These are phyloP conservation scores for Rhynchopsitta pachyrhyncha DNA, from an alignment of 2,113 vertebrate genomes.

Conservation along the genomic window DNA sequence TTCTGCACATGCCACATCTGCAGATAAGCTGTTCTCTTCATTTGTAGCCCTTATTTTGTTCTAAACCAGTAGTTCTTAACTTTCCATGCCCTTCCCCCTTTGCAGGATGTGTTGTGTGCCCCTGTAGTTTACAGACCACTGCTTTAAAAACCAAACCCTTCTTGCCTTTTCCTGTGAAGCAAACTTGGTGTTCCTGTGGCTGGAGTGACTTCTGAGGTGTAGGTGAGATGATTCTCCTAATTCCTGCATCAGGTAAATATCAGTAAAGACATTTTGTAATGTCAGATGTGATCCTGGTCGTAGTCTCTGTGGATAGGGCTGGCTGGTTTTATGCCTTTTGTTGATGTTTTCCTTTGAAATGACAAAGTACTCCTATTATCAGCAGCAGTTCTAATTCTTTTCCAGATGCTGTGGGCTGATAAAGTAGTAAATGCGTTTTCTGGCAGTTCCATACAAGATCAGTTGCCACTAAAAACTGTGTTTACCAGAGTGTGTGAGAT, in stretches of 20 bases:
- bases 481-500: background rate
- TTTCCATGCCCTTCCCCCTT: background rate
- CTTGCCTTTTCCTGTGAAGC: background rate
- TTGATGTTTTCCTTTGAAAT: conserved; percentile 12
- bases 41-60: background rate
- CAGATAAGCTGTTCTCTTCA: background rate
- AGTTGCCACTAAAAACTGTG: background rate
- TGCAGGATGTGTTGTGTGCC: background rate
- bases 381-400: background rate
- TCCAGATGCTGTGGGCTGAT: background rate
- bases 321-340: background rate
- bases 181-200: background rate
- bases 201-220: background rate
- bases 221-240: background rate
- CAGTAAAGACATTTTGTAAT: background rate
- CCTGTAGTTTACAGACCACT: background rate
- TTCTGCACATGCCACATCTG: background rate
- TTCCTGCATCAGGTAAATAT: background rate
- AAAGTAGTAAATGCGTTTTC: conserved; percentile 2
- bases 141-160: conserved; percentile 1
- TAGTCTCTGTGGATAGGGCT: background rate
- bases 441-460: conserved; percentile 8
- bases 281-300: background rate
- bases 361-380: background rate
- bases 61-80: background rate